Conservation (phyloP, 2,888 invertebrate genomes). For the Halictus ligatus region DNA sequence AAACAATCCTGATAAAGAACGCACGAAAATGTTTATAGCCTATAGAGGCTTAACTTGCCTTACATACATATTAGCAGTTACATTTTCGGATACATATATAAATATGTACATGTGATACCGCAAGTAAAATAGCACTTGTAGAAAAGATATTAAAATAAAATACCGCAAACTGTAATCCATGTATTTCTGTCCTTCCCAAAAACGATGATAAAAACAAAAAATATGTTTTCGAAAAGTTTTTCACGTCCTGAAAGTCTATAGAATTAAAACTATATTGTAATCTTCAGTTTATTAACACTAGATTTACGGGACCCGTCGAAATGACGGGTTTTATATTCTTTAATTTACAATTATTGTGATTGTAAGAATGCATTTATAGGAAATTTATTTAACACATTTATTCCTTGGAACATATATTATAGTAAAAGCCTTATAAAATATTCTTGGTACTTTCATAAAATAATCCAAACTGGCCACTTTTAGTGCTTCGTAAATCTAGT, state of each 20-base stretch:
- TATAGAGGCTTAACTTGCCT: slow-evolving; percentile 66
- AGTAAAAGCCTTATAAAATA: too few relatives aligned
- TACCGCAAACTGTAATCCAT: slow-evolving; percentile 32
- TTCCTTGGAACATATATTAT: too few relatives aligned
- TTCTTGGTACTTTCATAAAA: too few relatives aligned
- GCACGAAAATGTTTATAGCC: slow-evolving; percentile 61
- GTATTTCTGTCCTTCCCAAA: background rate
- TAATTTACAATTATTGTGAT: too few relatives aligned
- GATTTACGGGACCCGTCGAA: too few relatives aligned
- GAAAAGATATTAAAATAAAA: slow-evolving; percentile 63
- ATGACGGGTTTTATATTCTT: too few relatives aligned
- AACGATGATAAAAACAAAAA: background rate
- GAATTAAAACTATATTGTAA: background rate
- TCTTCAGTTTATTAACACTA: too few relatives aligned
- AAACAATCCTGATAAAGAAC: slow-evolving; percentile 49
- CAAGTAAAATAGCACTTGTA: slow-evolving; percentile 64
- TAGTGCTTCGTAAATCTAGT: too few relatives aligned
- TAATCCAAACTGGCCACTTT: too few relatives aligned
- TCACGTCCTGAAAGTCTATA: background rate
- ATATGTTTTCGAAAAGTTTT: background rate
- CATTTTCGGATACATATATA: slow-evolving; percentile 57
- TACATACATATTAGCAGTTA: slow-evolving; percentile 61
- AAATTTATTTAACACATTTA: too few relatives aligned
- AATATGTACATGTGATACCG: slow-evolving; percentile 52
- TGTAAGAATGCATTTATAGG: too few relatives aligned